Percentiles rank a stretch among this genome's conserved stretches.
Evolutionary conservation across 2,797 vertebrate species (phyloP).

Genomic region (Hozukius guyotensis): DNA sequence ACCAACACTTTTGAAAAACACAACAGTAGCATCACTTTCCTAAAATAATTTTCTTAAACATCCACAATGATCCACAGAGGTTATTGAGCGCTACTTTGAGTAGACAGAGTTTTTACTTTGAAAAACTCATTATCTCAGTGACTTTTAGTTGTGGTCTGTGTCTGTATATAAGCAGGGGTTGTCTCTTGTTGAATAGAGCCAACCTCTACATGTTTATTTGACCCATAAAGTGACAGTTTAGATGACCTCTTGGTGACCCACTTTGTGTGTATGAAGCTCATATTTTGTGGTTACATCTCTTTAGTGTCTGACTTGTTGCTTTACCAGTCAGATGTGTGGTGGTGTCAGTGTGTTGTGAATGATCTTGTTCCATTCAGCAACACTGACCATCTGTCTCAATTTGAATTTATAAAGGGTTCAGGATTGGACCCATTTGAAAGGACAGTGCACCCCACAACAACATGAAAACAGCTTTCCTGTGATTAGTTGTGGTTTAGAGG

Average conservation of each 20-base stretch:
- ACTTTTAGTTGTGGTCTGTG: rapidly evolving
- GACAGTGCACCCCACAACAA: not conserved
- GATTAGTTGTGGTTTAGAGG: not conserved
- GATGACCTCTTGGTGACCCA: not conserved
- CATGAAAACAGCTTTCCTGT: not conserved
- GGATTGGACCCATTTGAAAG: not conserved
- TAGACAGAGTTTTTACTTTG: too few species aligned
- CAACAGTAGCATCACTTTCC: too few species aligned
- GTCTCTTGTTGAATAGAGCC: not conserved
- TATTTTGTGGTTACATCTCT: too few species aligned
- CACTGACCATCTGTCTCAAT: not conserved
- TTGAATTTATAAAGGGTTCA: not conserved
- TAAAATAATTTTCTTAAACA: too few species aligned
- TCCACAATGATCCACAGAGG: too few species aligned
- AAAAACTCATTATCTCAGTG: rapidly evolving
- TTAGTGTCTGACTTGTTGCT: not conserved
- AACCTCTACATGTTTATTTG: not conserved
- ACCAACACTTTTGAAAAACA: too few species aligned
- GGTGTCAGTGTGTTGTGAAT: not conserved
- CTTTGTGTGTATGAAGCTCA: not conserved
- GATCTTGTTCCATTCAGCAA: not conserved
- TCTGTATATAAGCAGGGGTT: not conserved
- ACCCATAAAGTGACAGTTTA: not conserved
- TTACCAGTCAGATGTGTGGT: not conserved
- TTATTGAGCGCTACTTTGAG: too few species aligned